These are phyloP conservation scores for Cephonodes hylas DNA, from an alignment of 2,888 invertebrate species.

Conservation along the genomic window DNA sequence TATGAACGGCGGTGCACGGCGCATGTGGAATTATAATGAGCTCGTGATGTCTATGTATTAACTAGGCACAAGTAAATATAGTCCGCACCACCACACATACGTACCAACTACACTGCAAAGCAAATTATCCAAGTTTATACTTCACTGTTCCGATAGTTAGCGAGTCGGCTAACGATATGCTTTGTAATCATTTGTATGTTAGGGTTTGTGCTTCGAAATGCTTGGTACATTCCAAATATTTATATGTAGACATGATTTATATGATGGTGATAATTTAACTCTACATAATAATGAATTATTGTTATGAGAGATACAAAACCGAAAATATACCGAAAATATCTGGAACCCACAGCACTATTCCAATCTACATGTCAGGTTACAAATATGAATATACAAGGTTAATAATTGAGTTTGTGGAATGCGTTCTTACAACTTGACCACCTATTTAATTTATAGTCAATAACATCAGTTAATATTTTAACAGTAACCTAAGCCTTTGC, in stretches of 20 bases:
- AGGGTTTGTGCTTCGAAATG: not conserved
- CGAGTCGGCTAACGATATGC: too few relatives aligned
- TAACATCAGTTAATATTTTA: not conserved
- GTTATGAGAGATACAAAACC: too few relatives aligned
- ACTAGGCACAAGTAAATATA: constrained; percentile 16
- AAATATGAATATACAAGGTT: not conserved
- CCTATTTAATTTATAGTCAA: not conserved
- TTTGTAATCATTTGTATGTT: not conserved
- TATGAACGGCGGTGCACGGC: constrained; percentile 37
- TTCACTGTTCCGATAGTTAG: not conserved
- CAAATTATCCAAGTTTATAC: not conserved
- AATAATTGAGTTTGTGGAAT: too few relatives aligned
- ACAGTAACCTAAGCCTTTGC: not conserved
- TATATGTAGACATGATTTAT: too few relatives aligned
- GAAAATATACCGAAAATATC: too few relatives aligned
- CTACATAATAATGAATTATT: too few relatives aligned
- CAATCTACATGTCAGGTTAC: too few relatives aligned
- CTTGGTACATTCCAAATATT: not conserved
- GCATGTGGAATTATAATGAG: constrained; percentile 34
- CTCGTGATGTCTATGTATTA: constrained; percentile 22
- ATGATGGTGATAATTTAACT: too few relatives aligned
- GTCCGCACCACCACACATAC: not conserved
- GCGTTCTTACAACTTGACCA: not conserved
- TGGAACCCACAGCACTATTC: too few relatives aligned
- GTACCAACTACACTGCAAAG: too few relatives aligned